Conservation (phyloP, 2,888 invertebrate species). For the Hydriomena furcata region DNA sequence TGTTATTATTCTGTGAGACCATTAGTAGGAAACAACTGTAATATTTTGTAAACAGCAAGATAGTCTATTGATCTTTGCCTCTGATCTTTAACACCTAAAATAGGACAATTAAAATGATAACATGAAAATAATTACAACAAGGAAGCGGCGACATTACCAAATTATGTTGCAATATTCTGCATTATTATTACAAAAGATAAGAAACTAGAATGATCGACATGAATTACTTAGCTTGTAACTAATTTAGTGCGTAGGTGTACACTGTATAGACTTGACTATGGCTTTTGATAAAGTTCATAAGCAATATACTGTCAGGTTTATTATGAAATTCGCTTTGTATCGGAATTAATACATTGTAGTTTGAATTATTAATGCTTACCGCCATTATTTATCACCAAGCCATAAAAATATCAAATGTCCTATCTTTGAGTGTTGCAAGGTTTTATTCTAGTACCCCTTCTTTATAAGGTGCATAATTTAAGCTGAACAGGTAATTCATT, state of each 20-base stretch:
- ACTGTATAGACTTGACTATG: constrained; percentile 12
- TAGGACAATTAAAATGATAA: constrained; percentile 36
- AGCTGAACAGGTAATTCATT: constrained; percentile 14
- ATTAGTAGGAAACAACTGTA: constrained; percentile 23
- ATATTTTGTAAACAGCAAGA: constrained; percentile 29
- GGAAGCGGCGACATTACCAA: constrained; percentile 27
- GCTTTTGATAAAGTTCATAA: constrained; percentile 19
- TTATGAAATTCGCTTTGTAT: constrained; percentile 8
- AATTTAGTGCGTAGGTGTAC: background rate
- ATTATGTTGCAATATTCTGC: constrained; percentile 22
- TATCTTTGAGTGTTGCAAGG: constrained; percentile 22
- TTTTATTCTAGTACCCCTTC: constrained; percentile 13
- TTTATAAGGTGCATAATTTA: constrained; percentile 18
- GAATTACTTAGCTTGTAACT: background rate
- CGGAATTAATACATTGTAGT: constrained; percentile 3
- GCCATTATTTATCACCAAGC: constrained; percentile 11
- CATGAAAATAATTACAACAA: constrained; percentile 17
- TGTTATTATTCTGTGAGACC: constrained; percentile 12
- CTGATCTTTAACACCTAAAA: constrained; percentile 32
- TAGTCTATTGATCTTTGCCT: constrained; percentile 20
- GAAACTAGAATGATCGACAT: constrained; percentile 11
- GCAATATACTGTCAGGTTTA: constrained; percentile 17
- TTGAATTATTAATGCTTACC: constrained; percentile 6
- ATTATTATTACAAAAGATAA: constrained; percentile 24
- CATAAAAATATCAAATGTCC: constrained; percentile 17